phyloP scores from a whole-genome alignment of 1,140 invertebrate species.

The Hycleus phaleratus region DNA sequence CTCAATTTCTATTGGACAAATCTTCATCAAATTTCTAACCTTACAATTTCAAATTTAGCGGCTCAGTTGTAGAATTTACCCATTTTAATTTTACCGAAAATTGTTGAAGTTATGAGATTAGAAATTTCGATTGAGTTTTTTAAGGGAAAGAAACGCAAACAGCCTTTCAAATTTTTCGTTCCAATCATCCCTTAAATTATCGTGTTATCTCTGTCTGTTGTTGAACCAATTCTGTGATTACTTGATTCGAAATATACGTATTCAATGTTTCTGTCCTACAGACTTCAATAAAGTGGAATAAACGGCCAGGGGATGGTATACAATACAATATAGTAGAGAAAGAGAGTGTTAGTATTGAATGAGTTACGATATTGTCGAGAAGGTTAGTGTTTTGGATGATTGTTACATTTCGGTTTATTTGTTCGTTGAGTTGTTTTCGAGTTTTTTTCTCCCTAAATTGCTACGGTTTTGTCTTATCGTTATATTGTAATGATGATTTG shows the following conservation, averaged over 20 bases:
- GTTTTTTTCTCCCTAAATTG: no score
- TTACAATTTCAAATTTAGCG: no score
- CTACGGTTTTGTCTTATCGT: no score
- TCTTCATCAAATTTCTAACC: no score
- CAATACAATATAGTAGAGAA: no score
- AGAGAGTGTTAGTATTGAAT: slow-evolving; percentile 15
- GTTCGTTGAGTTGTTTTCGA: not conserved
- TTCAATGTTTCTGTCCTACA: slow-evolving; percentile 16
- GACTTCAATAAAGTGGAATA: slow-evolving; percentile 26
- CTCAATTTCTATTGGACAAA: no score
- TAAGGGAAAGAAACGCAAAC: slow-evolving; percentile 32
- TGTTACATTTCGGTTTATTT: slow-evolving; percentile 26
- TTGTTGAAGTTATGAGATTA: no score
- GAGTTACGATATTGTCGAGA: slow-evolving; percentile 25
- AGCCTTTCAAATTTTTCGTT: not conserved
- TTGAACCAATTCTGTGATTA: slow-evolving; percentile 38
- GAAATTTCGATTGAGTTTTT: not conserved
- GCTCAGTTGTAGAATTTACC: no score
- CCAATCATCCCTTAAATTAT: no score
- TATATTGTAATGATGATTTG: no score
- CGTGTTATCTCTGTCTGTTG: no score
- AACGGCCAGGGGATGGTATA: slow-evolving; percentile 5
- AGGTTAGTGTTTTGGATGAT: slow-evolving; percentile 28
- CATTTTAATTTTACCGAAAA: no score
- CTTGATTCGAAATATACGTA: slow-evolving; percentile 23